Base-by-base conservation (phyloP, 2,888 invertebrate species). In the Pelosia muscerda region DNA sequence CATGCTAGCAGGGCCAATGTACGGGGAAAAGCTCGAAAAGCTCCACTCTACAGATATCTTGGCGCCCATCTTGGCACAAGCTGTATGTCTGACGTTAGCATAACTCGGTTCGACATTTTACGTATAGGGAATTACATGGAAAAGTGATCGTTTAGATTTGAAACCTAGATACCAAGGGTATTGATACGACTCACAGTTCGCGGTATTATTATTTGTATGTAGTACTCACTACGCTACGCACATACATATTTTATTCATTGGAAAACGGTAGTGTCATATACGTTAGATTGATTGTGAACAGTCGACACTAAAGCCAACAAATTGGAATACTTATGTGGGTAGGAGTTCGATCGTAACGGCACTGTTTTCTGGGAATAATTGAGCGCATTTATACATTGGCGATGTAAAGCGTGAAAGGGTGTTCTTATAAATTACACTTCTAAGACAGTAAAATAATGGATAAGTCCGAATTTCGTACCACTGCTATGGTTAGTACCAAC, bases 1-100 rank as follows among this genome's bases (percentile, higher is more conserved):
- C 87, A 86, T 88, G 87, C 86, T 87, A 88, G 86, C 88, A 88
- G 88, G 86, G 90, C 90, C 89, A 91, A 91, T 86, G 92, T 90
- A 91, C 91, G 86, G 82, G 84, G 83, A 85, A 88, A 86, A 72
- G 81, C 85, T 84, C 80, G 81, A 82, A 78, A 83, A 84, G 82
- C 81, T 84, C 80, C 77, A 81, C 76, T 82, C 79, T 77, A 86
- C 83, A 83, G 84, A 85, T 83, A 86, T 86, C 85, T 84, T 82
- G 85, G 85, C 86, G 81, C 83, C 80, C 84, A 86, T 87, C 86
- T 87, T 88, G 86, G 85, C 86, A 87, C 75, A 78, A 77, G 74
- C 79, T 76, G 74, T 64, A 65, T 81, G 78, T 76, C 80, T 81
- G 78, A 82, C 77, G 74, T 82, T 82, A 61, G 67, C 77, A 73